These are phyloP conservation scores for Tangara arthus DNA, from an alignment of 2,797 vertebrate genomes.

Conservation along the genomic window DNA sequence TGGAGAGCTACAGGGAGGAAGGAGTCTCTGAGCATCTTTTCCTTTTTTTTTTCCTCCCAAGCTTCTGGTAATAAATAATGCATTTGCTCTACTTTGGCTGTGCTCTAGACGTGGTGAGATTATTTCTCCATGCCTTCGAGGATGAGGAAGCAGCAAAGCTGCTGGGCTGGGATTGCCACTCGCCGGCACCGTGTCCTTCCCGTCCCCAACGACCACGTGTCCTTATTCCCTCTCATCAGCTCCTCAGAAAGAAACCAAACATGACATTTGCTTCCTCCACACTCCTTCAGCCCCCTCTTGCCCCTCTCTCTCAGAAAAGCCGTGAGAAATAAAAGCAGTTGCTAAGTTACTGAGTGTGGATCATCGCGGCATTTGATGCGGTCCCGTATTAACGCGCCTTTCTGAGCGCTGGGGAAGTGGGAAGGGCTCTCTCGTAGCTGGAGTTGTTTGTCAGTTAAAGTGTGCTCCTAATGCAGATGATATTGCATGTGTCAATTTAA, in stretches of 20 bases:
- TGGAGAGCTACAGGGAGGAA: not conserved
- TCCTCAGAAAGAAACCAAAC: conserved; percentile 15
- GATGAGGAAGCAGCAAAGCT: not conserved
- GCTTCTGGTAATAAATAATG: conserved; percentile 52
- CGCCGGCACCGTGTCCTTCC: not conserved
- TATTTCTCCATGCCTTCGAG: not conserved
- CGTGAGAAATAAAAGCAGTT: conserved; percentile 62
- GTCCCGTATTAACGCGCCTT: not conserved
- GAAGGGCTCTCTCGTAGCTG: not conserved
- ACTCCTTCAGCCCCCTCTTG: conserved; percentile 10
- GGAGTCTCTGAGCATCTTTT: not conserved
- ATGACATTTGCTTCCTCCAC: conserved; percentile 46
- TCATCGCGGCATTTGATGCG: not conserved
- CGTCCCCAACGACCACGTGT: not conserved
- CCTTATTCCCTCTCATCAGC: not conserved
- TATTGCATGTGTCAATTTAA: not conserved
- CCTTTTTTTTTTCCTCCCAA: not conserved
- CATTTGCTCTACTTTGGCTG: conserved; percentile 34
- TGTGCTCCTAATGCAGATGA: not conserved
- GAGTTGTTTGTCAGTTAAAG: not conserved
- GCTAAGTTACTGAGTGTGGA: conserved; percentile 60
- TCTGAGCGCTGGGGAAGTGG: not conserved
- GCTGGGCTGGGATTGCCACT: not conserved
- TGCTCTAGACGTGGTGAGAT: not conserved
- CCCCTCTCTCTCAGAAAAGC: not conserved